Base-by-base conservation (phyloP, 2,797 vertebrate species). In the Thamnophis elegans region DNA sequence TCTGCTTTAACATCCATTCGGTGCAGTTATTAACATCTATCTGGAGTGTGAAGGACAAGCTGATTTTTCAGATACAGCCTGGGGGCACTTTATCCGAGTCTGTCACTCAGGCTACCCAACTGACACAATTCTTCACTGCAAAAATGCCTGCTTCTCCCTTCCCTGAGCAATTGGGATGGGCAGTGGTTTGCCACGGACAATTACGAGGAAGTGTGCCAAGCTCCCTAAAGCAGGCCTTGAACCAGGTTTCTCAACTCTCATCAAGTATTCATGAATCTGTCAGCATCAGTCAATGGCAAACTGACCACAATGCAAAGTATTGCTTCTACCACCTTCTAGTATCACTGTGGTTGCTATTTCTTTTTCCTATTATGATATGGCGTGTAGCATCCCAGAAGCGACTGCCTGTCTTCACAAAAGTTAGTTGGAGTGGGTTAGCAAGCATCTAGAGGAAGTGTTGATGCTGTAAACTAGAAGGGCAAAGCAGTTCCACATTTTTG, bases 1-100 rank as follows among this genome's bases (percentile, higher is more conserved):
- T 97, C 96, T 93, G 95, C 42, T 0, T 95, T 90, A 96, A 96
- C 97, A 96, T 97, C 97, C 97, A 90, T 96, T 97, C 96, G 92
- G 96, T 90, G 93, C 93, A 92, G 96, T 97, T 98, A 97, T 97
- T 98, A 97, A 97, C 97, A 97, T 97, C 96, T 95, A 97, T 91
- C 91, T 94, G 82, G 96, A 97, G 96, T 96, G 97, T 96, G 97
- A 98, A 97, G 97, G 97, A 97, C 96, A 95, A 96, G 94, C 93
- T 93, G 97, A 96, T 97, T 95, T 95, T 96, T 97, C 91, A 5
- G 92, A 88, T 90, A 95, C 95, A 97, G 96, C 97, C 94, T 42
- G 93, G 86, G 95, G 97, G 97, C 92, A 78, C 87, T 93, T 92
- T 68, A 95, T 94, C 89, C 91, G 96, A 93, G 95, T 95, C 97